Base-by-base conservation (phyloP, 2,888 invertebrate genomes). In the Melolontha melolontha region DNA sequence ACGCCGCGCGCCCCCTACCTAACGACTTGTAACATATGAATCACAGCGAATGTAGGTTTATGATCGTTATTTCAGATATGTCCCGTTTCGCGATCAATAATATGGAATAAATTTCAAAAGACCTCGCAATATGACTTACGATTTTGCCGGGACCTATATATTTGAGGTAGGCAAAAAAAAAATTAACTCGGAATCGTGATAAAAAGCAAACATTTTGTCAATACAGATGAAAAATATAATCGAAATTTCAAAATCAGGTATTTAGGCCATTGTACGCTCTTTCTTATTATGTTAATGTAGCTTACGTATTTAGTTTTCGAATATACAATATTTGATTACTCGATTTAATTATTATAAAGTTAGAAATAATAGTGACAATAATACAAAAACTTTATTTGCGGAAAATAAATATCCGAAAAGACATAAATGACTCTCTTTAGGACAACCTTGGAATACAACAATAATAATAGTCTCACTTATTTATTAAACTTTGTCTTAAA, bases 1-100 rank as follows among this genome's bases (percentile, higher is more conserved):
- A 47, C 54, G 47, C 55, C 41, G 12, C 17, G 42, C 34, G 40
- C 59, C 66, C 66, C 29, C 66, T 73, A 76, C 76, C 76, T 77
- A 79, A 79, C 78, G 80, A 79, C 78, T 78, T 78, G 79, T 79
- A 79, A 80, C 79, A 77, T 79, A 79, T 78, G 79, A 77, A 77
- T 77, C 78, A 76, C 73, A 72, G 42, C 63, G 74, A 74, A 77
- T 74, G 74, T 73, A 70, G 75, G 75, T 78, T 78, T 79, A 78
- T 76, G 74, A 76, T 74, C 74, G 76, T 74, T 77, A 75, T 78
- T 79, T 78, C 66, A 66, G 59, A 59, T 66, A 63, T 66, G 70
- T 66, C 69, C 67, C 69, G 70, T 71, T 73, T 69, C 69, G 39
- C 69, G 70, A 70, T 70, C 72, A 69, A 70, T 70, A 72, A 72